phyloP scores from a whole-genome alignment of 2,113 vertebrate species.

The Platycercus adscitus region DNA sequence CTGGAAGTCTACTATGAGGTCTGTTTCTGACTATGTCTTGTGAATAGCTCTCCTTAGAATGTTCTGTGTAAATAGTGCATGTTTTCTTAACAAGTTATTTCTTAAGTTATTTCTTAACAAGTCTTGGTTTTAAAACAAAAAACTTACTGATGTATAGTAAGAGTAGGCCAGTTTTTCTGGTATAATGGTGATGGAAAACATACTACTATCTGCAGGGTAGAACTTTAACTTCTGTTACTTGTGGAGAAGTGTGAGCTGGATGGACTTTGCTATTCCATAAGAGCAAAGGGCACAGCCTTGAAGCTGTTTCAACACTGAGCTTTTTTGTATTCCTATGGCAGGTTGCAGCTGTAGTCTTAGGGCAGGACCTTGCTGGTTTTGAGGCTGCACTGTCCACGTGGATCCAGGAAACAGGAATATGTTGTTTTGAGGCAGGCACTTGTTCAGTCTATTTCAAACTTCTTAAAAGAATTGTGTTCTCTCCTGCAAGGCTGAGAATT shows the following conservation, averaged over 20 bases:
- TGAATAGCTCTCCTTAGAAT: not conserved
- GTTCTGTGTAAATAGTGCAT: not conserved
- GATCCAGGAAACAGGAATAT: not conserved
- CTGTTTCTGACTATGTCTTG: not conserved
- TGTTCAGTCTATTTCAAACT: not conserved
- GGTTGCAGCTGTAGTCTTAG: rapidly evolving
- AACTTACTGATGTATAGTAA: not conserved
- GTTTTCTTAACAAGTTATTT: not conserved
- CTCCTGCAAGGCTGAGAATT: not conserved
- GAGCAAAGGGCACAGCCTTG: not conserved
- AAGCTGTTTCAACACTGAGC: not conserved
- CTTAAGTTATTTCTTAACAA: not conserved
- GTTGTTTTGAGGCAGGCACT: not conserved
- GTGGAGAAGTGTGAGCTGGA: not conserved
- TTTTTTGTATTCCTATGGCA: not conserved
- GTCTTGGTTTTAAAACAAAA: not conserved
- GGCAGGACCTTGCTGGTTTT: not conserved
- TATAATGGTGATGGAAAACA: not conserved
- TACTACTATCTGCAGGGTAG: not conserved
- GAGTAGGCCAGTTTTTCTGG: not conserved
- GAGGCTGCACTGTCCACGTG: not conserved
- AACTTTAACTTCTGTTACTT: slow-evolving; percentile 8
- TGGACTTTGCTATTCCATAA: not conserved
- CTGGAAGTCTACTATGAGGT: too few species aligned
- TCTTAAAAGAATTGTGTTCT: not conserved